These are phyloP conservation scores for Phragmatobia fuliginosa DNA, from an alignment of 2,888 invertebrate species.

Conservation along the genomic window DNA sequence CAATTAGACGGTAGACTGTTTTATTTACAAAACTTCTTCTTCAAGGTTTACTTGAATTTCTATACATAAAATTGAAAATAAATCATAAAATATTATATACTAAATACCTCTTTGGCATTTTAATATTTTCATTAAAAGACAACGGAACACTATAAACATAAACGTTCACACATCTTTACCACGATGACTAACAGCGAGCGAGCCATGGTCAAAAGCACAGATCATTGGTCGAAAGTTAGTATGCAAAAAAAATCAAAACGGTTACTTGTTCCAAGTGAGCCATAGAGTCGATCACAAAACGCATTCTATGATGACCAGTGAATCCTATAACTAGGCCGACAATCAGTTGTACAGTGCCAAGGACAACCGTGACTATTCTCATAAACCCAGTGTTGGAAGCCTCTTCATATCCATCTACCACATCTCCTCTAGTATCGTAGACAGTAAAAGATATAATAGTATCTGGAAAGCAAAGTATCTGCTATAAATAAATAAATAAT, in stretches of 20 bases:
- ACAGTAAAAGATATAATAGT: neutral
- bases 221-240: no score
- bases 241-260: neutral
- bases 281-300: slow-evolving; percentile 1
- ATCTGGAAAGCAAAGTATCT: neutral
- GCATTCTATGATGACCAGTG: neutral
- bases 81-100: no score
- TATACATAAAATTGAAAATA: no score
- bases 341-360: neutral
- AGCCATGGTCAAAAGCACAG: no score
- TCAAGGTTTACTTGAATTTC: no score
- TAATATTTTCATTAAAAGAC: no score
- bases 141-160: no score
- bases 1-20: no score
- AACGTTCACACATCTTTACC: no score
- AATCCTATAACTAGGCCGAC: neutral
- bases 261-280: slow-evolving; percentile 3
- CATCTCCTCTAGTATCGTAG: neutral
- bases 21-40: no score
- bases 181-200: no score
- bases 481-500: neutral
- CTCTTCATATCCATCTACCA: neutral
- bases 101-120: no score
- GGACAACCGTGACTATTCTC: neutral
- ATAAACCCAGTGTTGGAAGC: neutral